Base-by-base conservation (phyloP, 2,888 invertebrate genomes). In the Idaea straminata region DNA sequence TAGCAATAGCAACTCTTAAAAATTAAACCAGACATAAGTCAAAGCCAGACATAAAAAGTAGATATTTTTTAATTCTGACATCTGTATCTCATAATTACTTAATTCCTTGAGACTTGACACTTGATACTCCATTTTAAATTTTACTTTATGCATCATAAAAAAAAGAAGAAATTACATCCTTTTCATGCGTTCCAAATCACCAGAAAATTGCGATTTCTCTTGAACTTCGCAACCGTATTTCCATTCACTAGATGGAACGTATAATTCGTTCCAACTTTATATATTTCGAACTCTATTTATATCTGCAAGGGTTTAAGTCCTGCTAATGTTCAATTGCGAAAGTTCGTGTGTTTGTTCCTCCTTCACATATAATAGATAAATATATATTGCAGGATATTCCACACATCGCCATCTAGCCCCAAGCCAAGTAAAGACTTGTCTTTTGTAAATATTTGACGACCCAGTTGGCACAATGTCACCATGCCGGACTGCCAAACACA, bases 141-240 rank as follows among this genome's bases (percentile, higher is more conserved):
- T 38, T 38, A 38, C n/a, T 47, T 47, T 47, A 47, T 47, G 47
- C 10, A 0, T 47, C 47, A 47, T 47, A 7, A 47, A 47, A 47
- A 38, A 13, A 47, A 1, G 25, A 47, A 47, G 10, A 2, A 4
- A 5, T 7, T 47, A 13, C 13, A 47, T 47, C 47, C 47, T 4
- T 10, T 10, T 13, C 5, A 5, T 4, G 13, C 47, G 47, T 47
- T 47, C 47, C 47, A 6, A 47, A 47, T 47, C 47, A 47, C 5
- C 36, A 36, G 10, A 13, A 47, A 59, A 59, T 16, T 15, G 16
- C 59, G 13, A 59, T 34, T 66, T 67, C 58, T 62, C 35, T 47
- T 64, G 67, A 69, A 66, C 67, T 69, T 69, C 66, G 65, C 69
- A 36, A 62, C 47, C 63, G 25, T 34, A 62, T 65, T 69, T 62